Conservation (phyloP, 2,113 vertebrate genomes). For the Urocolius indicus region DNA sequence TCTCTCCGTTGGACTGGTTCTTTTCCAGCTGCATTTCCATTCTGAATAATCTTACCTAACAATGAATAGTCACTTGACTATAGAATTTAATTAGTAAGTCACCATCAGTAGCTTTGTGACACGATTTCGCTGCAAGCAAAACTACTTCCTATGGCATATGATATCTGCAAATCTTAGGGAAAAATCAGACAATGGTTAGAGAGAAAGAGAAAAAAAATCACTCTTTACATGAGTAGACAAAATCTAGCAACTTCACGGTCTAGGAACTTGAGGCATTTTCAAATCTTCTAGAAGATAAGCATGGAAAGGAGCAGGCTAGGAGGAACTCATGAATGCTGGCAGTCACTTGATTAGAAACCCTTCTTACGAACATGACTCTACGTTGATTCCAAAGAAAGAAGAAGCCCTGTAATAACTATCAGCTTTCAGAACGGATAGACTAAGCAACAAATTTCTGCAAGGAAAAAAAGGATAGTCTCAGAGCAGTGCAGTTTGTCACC, state of each 20-base stretch:
- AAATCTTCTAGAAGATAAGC: background rate
- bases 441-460: background rate
- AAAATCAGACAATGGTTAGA: background rate
- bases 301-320: background rate
- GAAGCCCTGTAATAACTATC: background rate
- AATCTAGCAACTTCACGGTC: background rate
- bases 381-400: background rate
- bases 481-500: background rate
- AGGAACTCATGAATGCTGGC: background rate
- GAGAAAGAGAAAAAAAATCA: background rate
- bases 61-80: background rate
- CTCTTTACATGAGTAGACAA: background rate
- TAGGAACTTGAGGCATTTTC: background rate
- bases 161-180: background rate
- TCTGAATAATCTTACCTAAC: background rate
- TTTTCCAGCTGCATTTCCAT: background rate
- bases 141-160: background rate
- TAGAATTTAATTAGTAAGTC: background rate
- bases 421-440: background rate
- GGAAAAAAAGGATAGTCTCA: background rate
- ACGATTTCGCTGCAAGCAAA: background rate
- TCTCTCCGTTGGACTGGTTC: background rate
- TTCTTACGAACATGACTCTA: background rate
- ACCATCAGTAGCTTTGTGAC: background rate
- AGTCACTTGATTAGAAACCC: background rate